Conservation (phyloP, 2,113 vertebrate genomes). For the Saccopteryx bilineata region DNA sequence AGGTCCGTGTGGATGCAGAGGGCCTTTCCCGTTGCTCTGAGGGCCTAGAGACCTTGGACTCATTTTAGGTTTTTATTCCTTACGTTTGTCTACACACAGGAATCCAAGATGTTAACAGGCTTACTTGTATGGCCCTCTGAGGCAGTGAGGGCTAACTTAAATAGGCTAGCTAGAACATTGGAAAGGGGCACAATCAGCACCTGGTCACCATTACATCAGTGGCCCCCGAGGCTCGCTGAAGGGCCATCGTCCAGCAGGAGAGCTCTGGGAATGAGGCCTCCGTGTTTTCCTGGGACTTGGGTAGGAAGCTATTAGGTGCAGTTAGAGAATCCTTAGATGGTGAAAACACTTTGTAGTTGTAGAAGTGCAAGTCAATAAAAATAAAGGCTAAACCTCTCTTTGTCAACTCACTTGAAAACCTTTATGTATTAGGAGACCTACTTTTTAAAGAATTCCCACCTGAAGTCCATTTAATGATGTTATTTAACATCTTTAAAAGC, state of each 20-base stretch:
- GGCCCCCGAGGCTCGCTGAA: neutral
- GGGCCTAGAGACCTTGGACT: neutral
- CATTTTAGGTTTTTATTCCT: neutral
- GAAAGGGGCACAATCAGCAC: neutral
- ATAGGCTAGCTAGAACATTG: neutral
- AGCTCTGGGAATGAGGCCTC: too few species aligned
- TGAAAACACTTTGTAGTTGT: neutral
- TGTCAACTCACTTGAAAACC: neutral
- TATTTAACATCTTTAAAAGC: neutral
- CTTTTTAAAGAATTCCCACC: neutral
- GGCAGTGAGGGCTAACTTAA: neutral
- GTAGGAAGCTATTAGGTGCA: neutral
- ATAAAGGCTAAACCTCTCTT: neutral
- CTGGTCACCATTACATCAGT: neutral
- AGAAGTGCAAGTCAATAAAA: too few species aligned
- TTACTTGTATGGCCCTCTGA: neutral
- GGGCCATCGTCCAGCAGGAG: neutral
- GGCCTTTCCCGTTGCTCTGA: neutral
- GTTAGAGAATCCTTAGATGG: neutral
- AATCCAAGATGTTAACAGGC: neutral
- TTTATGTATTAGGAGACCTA: neutral
- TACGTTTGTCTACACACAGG: neutral
- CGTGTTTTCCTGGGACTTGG: accelerated
- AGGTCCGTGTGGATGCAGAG: neutral
- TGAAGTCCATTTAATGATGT: neutral